Evolutionary conservation across 2,113 vertebrate species (phyloP).

Genomic region (Hylia prasina): DNA sequence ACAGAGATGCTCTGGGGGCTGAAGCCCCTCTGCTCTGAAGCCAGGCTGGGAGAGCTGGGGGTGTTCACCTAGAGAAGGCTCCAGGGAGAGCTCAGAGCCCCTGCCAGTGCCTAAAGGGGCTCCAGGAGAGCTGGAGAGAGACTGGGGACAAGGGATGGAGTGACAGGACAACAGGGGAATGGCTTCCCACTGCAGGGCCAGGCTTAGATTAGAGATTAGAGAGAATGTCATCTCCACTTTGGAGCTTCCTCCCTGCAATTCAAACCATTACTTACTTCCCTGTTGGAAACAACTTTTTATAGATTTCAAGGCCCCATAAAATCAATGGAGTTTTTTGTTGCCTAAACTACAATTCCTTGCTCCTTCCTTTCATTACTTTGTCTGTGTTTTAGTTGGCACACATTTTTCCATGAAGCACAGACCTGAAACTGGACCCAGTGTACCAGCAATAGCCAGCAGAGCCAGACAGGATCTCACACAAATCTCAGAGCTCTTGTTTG

Average conservation of each 20-base stretch:
- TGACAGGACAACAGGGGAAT: background rate
- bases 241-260: background rate
- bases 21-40: background rate
- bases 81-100: rapidly evolving
- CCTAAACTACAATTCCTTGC: background rate
- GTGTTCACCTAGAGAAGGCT: background rate
- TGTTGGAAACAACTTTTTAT: background rate
- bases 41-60: background rate
- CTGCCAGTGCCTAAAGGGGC: background rate
- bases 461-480: background rate
- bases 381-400: background rate
- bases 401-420: background rate
- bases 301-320: background rate
- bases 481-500: background rate
- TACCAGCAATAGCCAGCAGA: background rate
- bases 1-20: background rate
- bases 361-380: background rate
- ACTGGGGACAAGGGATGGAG: background rate
- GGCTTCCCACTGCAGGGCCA: background rate
- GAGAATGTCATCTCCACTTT: background rate
- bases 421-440: background rate
- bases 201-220: background rate
- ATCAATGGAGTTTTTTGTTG: background rate
- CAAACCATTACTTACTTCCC: background rate
- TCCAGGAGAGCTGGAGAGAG: background rate